Evolutionary conservation across 1,140 invertebrate genomes (phyloP), one percentile per base, ranked within the genome.

Genomic region (Saccostrea glomerata): DNA sequence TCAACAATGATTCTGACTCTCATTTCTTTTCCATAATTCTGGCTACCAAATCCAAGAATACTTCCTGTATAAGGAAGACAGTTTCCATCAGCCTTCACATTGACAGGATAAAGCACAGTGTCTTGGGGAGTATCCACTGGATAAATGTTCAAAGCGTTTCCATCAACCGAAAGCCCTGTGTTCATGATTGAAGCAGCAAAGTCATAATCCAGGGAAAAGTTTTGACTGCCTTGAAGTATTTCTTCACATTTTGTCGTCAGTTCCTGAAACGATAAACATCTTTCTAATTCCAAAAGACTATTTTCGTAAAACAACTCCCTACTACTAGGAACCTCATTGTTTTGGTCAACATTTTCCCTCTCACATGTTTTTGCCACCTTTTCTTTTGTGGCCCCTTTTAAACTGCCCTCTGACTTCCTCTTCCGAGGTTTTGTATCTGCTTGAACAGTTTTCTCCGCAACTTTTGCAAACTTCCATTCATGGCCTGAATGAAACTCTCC

Each of bases 391-490:
- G 12, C 36, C 40, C 40, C 11, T 12, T 36, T 36, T 73, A n/a
- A 12, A 36, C 11, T 73, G n/a, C 36, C 40, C 20, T 82, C 82
- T 23, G 40, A 2, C 25, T 55, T 40, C 40, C 82, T 82, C 3
- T 82, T 82, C 20, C 47, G 25, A 40, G 82, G 82, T 82, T 55
- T 82, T 82, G 36, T n/a, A 82, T 5, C 40, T 47, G 30, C 30
- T 36, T 82, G 5, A 47, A 25, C 20, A 40, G 20, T 73, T 82
- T 17, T 82, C 30, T 47, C 82, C 7, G 30, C 82, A 82, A 82
- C 82, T 82, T 13, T 82, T 9, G 82, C 36, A 82, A 54, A 63
- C 73, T 88, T 88, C 63, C 84, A 63, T 56, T 86, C 58, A 36
- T 88, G 84, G 0, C 84, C 84, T 82, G 15, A 2, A 30, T 82